Percentiles rank a stretch among this genome's conserved stretches.
Evolutionary conservation across 2,888 invertebrate genomes (phyloP).

Genomic region (Latrodectus hesperus): DNA sequence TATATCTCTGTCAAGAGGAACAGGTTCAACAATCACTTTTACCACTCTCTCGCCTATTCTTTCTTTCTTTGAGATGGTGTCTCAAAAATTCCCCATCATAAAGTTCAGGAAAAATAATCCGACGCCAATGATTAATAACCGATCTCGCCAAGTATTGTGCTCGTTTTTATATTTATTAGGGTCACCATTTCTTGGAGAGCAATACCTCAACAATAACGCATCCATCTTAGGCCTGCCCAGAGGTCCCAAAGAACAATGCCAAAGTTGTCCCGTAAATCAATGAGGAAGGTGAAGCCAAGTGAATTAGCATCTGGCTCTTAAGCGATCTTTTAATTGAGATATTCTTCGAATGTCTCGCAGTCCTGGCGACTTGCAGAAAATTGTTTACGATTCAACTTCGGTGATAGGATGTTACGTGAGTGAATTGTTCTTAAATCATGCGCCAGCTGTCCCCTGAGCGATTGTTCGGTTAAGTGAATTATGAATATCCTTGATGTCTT

Average conservation of each 20-base stretch:
- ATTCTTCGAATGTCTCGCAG: background rate
- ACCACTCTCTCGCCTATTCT: background rate
- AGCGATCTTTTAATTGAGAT: conserved; percentile 7
- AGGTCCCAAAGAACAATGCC: background rate
- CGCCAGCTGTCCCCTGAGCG: background rate
- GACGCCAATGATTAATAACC: background rate
- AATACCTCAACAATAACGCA: conserved; percentile 33
- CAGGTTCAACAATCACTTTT: background rate
- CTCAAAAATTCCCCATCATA: background rate
- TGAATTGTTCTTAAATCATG: background rate
- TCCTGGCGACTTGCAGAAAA: background rate
- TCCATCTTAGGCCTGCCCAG: conserved; percentile 5
- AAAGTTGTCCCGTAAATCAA: conserved; percentile 11
- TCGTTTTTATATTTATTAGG: conserved; percentile 17
- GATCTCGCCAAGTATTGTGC: background rate
- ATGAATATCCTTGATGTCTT: background rate
- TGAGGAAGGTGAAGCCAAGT: background rate
- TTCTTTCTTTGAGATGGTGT: background rate
- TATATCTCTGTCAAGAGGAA: background rate
- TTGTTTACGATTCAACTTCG: background rate
- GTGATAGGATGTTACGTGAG: too few relatives aligned
- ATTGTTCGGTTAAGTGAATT: background rate
- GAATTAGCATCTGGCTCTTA: background rate
- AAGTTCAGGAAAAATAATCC: background rate
- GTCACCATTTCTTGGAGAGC: conserved; percentile 10